Base-by-base conservation (phyloP, 2,888 invertebrate species). In the Napeogenes sylphis region DNA sequence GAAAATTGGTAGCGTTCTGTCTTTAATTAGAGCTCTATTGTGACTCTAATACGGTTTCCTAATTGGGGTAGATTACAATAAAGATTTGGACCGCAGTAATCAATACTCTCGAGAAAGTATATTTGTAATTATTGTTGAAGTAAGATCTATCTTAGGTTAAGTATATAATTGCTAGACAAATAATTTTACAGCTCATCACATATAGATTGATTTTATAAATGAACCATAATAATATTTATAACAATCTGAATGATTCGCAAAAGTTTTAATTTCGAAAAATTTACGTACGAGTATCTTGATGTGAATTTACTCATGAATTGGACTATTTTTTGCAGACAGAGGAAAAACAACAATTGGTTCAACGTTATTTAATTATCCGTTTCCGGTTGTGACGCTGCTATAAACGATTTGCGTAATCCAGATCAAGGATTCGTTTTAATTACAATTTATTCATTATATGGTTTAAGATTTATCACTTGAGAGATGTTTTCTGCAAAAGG, bases 391-490 rank as follows among this genome's bases (percentile, higher is more conserved):
- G 32, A 13, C 12, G 45, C 4, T 42, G 46, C 33, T 8, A 56
- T 4, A 46, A 21, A 47, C 46, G 47, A 35, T 58, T 45, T 45
- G 63, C 62, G 84, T 80, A 75, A 80, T 51, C 51, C 51, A 80
- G 81, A 86, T 87, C 82, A 87, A 84, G 85, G 80, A 82, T 84
- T 81, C 80, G 79, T 78, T 82, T 83, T 83, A 84, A 84, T 86
- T 82, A 83, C 77, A 80, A 82, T 78, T 83, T 83, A 75, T 81
- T 56, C 76, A 82, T 83, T 82, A 78, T 79, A 76, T 78, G 78
- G 72, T 70, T 70, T 73, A 75, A 81, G 79, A 87, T 84, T 87
- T 84, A 87, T 87, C 83, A 86, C 81, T 85, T 82, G 83, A 80
- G 80, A 82, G 75, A 79, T 81, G 80, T 83, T 87, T 82, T 77